Evolutionary conservation across 2,113 vertebrate genomes (phyloP).

Genomic region (Athene cunicularia): DNA sequence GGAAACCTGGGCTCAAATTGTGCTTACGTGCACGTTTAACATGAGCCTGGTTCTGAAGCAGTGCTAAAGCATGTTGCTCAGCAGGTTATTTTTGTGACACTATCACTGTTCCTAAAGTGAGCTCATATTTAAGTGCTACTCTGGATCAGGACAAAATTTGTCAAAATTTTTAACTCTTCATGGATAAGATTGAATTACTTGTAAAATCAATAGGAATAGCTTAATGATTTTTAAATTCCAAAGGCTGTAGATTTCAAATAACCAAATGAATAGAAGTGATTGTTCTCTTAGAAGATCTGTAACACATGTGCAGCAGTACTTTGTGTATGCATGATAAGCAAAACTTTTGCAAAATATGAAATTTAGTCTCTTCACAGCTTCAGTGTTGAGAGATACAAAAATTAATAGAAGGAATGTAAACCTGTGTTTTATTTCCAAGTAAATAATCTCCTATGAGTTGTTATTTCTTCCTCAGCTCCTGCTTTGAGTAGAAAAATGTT

Average conservation of each 20-base stretch:
- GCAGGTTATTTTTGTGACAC: conserved; percentile 29
- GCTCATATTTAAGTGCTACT: background rate
- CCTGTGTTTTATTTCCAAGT: background rate
- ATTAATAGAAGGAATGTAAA: background rate
- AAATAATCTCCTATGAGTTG: background rate
- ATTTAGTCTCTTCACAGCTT: background rate
- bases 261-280: background rate
- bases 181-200: background rate
- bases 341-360: background rate
- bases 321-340: background rate
- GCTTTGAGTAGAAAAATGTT: background rate
- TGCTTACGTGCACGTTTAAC: background rate
- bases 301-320: background rate
- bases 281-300: background rate
- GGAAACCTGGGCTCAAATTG: conserved; percentile 11
- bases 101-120: background rate
- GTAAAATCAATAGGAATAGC: background rate
- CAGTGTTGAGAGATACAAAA: background rate
- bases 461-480: background rate
- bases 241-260: background rate
- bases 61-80: background rate
- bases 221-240: background rate
- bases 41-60: background rate
- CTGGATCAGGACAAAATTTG: background rate
- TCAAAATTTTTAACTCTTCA: background rate